These are phyloP conservation scores for Agonopterix subpropinquella DNA, from an alignment of 2,888 invertebrate genomes.

Conservation along the genomic window DNA sequence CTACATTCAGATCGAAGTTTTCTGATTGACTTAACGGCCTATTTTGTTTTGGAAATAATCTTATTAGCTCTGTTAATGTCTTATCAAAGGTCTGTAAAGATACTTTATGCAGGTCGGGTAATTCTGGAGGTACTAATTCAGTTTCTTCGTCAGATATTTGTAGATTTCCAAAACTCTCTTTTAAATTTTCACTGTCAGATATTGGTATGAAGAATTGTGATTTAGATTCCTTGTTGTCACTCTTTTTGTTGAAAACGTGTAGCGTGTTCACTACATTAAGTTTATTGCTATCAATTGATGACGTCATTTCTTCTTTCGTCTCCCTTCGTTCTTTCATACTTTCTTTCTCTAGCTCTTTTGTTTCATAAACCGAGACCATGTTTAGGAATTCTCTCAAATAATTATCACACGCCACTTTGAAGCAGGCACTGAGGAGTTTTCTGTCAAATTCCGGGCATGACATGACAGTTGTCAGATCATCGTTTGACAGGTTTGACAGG, in stretches of 20 bases:
- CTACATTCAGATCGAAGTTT: slow-evolving; percentile 53
- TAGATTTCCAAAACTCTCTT: slow-evolving; percentile 56
- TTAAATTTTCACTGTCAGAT: slow-evolving; percentile 41
- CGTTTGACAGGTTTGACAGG: slow-evolving; percentile 44
- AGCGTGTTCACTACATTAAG: slow-evolving; percentile 54
- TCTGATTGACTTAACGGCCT: slow-evolving; percentile 68
- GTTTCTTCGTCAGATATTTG: slow-evolving; percentile 53
- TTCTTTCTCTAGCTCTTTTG: slow-evolving; percentile 53
- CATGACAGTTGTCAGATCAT: slow-evolving; percentile 62
- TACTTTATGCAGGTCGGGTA: slow-evolving; percentile 48
- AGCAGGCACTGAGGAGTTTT: slow-evolving; percentile 65
- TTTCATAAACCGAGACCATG: slow-evolving; percentile 44
- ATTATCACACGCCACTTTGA: slow-evolving; percentile 63
- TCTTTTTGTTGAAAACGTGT: slow-evolving; percentile 57
- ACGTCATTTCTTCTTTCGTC: slow-evolving; percentile 46
- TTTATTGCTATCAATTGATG: slow-evolving; percentile 62
- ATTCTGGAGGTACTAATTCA: slow-evolving; percentile 49
- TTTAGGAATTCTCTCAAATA: slow-evolving; percentile 61
- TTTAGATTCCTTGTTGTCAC: slow-evolving; percentile 61
- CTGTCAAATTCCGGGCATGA: slow-evolving; percentile 65
- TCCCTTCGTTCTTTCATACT: slow-evolving; percentile 38
- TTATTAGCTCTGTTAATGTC: slow-evolving; percentile 48
- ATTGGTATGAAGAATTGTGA: slow-evolving; percentile 70
- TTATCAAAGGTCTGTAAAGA: slow-evolving; percentile 50
- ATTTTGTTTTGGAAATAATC: slow-evolving; percentile 64